A percentile compares a stretch with the other conserved stretches of the same genome.
Conservation (phyloP, 2,113 vertebrate species). For the Sapajus apella region DNA sequence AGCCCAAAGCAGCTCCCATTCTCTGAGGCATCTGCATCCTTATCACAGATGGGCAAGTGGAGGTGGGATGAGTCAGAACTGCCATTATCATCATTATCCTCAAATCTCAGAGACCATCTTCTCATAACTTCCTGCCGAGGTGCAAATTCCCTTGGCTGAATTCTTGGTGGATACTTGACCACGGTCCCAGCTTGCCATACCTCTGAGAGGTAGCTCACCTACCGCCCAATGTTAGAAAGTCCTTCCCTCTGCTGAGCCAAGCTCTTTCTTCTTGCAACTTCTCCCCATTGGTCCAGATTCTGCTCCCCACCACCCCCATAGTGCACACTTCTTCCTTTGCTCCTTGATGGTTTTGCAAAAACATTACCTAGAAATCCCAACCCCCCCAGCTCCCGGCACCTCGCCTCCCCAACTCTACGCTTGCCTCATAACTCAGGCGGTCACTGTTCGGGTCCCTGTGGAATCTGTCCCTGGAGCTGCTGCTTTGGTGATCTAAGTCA, state of each 20-base stretch:
- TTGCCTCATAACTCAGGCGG: background rate
- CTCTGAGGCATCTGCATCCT: background rate
- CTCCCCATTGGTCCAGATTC: background rate
- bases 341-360: background rate
- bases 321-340: background rate
- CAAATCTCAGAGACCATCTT: background rate
- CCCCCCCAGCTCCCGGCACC: fast-evolving
- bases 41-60: background rate
- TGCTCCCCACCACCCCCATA: background rate
- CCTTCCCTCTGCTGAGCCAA: background rate
- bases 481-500: background rate
- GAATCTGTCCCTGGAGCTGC: background rate
- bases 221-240: background rate
- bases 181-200: background rate
- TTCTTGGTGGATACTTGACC: background rate
- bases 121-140: background rate
- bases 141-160: background rate
- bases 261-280: background rate
- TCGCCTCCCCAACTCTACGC: background rate
- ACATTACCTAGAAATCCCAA: background rate
- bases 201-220: background rate
- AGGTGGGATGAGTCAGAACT: background rate
- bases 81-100: background rate
- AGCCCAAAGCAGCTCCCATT: background rate
- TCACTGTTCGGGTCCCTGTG: background rate